Percentiles rank a stretch among this genome's conserved stretches.
phyloP scores from a whole-genome alignment of 2,113 vertebrate genomes.

The Xyliphius kryptos region DNA sequence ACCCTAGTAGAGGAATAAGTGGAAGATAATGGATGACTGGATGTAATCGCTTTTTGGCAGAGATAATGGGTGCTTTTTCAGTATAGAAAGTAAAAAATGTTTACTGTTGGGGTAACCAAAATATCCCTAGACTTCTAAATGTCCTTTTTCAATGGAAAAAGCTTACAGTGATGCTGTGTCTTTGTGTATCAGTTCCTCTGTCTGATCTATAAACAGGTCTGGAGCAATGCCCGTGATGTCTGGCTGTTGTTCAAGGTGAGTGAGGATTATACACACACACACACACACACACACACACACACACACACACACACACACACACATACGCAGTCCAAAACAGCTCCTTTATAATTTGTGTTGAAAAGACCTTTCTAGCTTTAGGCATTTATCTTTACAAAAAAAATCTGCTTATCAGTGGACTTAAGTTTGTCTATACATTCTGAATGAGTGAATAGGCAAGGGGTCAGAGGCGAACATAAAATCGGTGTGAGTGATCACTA shows the following conservation, averaged over 20 bases:
- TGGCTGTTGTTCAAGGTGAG: conserved; percentile 18
- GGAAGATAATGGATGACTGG: too few species aligned
- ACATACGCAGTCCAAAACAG: background rate
- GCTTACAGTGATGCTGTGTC: background rate
- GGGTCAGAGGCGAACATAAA: conserved; percentile 14
- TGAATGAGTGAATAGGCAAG: conserved; percentile 15
- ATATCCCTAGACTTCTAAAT: background rate
- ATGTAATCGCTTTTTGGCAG: too few species aligned
- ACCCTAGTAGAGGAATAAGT: too few species aligned
- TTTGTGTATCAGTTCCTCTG: background rate
- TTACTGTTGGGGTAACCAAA: conserved; percentile 8
- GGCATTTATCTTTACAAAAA: too few species aligned
- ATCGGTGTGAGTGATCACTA: conserved; percentile 15
- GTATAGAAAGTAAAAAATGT: conserved; percentile 1
- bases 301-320: conserved; percentile 7
- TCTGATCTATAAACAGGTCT: conserved; percentile 16
- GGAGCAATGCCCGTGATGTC: conserved; percentile 10
- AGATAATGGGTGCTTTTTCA: too few species aligned
- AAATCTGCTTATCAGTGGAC: conserved; percentile 1
- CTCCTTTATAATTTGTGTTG: too few species aligned
- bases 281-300: conserved; percentile 13
- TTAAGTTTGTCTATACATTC: background rate
- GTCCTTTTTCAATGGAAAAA: background rate
- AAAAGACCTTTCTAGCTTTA: too few species aligned
- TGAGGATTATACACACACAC: conserved; percentile 3